phyloP scores from a whole-genome alignment of 1,140 invertebrate species.

The Aphidius gifuensis region DNA sequence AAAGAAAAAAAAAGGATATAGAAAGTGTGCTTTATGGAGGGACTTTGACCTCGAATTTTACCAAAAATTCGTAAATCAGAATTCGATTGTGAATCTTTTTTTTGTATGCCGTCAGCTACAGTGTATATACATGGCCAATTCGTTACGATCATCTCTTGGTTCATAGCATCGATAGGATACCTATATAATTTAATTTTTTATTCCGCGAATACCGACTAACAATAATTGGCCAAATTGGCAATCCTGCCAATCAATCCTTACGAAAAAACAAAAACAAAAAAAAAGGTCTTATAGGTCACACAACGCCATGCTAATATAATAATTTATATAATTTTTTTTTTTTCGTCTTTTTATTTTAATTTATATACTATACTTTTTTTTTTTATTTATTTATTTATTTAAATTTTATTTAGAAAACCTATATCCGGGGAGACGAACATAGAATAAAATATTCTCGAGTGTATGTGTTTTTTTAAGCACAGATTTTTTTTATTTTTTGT shows the following conservation, averaged over 20 bases:
- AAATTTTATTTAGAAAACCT: background rate
- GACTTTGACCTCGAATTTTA: slow-evolving; percentile 19
- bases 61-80: slow-evolving; percentile 31
- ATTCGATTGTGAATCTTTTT: slow-evolving; percentile 21
- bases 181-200: slow-evolving; percentile 47
- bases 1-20: slow-evolving; percentile 13
- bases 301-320: background rate
- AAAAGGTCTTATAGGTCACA: slow-evolving; percentile 4
- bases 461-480: slow-evolving; percentile 3
- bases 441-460: too few species aligned
- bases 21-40: slow-evolving; percentile 4
- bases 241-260: slow-evolving; percentile 52
- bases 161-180: slow-evolving; percentile 14
- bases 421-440: too few species aligned
- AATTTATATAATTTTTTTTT: slow-evolving; percentile 1
- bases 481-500: slow-evolving; percentile 20
- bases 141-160: slow-evolving; percentile 24
- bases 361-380: slow-evolving; percentile 4
- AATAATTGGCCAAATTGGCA: slow-evolving; percentile 50
- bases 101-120: slow-evolving; percentile 14
- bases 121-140: slow-evolving; percentile 13
- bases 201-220: slow-evolving; percentile 41
- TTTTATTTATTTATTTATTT: background rate
- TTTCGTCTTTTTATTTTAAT: background rate
- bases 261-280: slow-evolving; percentile 6